Evolutionary conservation across 2,113 vertebrate species (phyloP).

Genomic region (Catharus minimus): DNA sequence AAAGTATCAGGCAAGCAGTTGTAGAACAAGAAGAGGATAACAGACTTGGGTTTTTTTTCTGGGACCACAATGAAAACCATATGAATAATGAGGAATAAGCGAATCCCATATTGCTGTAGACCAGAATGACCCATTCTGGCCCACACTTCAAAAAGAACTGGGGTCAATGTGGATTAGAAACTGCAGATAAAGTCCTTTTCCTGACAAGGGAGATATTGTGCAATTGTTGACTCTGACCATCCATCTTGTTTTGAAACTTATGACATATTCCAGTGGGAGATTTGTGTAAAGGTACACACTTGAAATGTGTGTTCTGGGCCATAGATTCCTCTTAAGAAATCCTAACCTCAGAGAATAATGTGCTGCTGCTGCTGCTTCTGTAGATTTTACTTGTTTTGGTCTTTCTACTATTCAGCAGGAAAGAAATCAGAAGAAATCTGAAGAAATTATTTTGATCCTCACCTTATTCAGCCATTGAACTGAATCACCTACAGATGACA

Average conservation of each 20-base stretch:
- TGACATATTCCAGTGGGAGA: background rate
- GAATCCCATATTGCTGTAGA: background rate
- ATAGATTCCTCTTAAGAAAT: background rate
- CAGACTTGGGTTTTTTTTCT: background rate
- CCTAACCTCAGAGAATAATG: background rate
- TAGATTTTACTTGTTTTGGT: background rate
- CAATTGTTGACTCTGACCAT: background rate
- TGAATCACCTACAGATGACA: background rate
- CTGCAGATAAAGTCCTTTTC: background rate
- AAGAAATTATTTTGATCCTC: background rate
- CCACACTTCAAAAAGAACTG: background rate
- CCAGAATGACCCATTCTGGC: background rate
- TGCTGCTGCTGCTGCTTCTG: background rate
- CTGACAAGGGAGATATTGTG: background rate
- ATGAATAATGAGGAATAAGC: background rate
- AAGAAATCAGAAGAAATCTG: background rate
- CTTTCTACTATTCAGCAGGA: background rate
- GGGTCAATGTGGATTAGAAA: background rate
- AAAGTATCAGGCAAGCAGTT: background rate
- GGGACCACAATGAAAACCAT: background rate
- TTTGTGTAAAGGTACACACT: background rate
- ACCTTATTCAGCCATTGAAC: background rate
- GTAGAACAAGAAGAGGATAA: background rate
- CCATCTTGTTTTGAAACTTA: background rate
- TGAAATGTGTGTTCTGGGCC: background rate